Evolutionary conservation across 2,888 invertebrate species (phyloP).

Genomic region (Pelosia muscerda): DNA sequence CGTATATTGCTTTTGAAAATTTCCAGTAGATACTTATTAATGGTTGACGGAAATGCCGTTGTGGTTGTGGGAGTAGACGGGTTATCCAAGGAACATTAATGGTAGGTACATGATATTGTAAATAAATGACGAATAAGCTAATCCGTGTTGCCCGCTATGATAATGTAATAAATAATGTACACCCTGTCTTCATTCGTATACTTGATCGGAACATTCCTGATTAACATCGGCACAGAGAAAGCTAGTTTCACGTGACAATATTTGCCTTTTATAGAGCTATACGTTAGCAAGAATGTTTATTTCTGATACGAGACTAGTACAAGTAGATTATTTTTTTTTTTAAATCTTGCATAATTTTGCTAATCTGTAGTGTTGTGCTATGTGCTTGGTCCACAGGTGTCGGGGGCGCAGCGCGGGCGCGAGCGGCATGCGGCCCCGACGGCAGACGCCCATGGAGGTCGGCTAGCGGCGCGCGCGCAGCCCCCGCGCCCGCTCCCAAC

Average conservation of each 20-base stretch:
- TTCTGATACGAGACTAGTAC: neutral
- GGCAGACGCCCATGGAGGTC: conserved; percentile 95
- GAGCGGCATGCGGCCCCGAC: conserved; percentile 94
- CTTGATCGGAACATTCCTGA: conserved; percentile 37
- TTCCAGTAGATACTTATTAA: too few relatives aligned
- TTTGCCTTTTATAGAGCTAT: conserved; percentile 34
- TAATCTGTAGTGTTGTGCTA: conserved; percentile 39
- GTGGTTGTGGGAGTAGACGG: too few relatives aligned
- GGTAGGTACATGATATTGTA: too few relatives aligned
- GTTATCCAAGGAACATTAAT: too few relatives aligned
- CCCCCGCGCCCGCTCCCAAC: conserved; percentile 89
- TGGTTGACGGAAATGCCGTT: too few relatives aligned
- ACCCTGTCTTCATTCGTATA: conserved; percentile 51
- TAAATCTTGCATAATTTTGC: conserved; percentile 13
- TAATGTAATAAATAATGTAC: too few relatives aligned
- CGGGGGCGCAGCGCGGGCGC: conserved; percentile 93
- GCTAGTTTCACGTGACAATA: conserved; percentile 60
- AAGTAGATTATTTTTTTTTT: neutral
- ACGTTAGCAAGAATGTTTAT: neutral
- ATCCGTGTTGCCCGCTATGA: too few relatives aligned
- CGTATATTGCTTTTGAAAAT: too few relatives aligned
- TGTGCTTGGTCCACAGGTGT: conserved; percentile 84
- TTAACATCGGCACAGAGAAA: conserved; percentile 57
- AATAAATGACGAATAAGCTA: too few relatives aligned
- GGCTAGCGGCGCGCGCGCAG: conserved; percentile 89